Evolutionary conservation across 2,888 invertebrate species (phyloP).

Genomic region (Galerucella pusilla): DNA sequence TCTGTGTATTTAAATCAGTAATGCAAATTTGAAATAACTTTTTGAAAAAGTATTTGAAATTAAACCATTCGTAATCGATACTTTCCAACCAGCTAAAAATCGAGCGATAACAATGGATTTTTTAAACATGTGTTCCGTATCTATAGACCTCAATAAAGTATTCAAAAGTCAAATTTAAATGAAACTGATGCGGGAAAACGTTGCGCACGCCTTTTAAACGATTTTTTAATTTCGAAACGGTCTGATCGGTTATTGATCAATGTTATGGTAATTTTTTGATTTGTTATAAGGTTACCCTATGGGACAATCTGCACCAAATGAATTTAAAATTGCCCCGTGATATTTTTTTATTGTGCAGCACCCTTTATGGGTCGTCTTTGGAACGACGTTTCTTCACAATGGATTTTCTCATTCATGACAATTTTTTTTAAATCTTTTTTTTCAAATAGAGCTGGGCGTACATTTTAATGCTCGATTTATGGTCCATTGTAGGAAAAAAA

Average conservation of each 20-base stretch:
- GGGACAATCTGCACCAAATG: constrained; percentile 62
- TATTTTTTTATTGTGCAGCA: constrained; percentile 49
- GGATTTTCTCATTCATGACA: constrained; percentile 56
- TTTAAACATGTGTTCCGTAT: constrained; percentile 54
- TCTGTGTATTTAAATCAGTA: constrained; percentile 30
- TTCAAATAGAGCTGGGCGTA: constrained; percentile 56
- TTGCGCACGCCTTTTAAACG: constrained; percentile 59
- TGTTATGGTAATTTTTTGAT: constrained; percentile 64
- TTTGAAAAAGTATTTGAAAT: constrained; percentile 29
- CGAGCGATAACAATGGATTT: constrained; percentile 34
- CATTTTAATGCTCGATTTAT: constrained; percentile 63
- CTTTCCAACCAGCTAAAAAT: constrained; percentile 44
- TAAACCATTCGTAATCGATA: constrained; percentile 49
- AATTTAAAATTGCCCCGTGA: constrained; percentile 62
- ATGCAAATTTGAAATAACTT: constrained; percentile 34
- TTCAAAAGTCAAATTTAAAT: constrained; percentile 60
- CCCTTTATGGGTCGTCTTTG: constrained; percentile 53
- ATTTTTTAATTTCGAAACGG: constrained; percentile 58
- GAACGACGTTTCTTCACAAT: constrained; percentile 58
- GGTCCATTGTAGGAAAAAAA: constrained; percentile 50
- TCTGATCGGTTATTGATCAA: constrained; percentile 58
- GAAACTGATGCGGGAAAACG: constrained; percentile 55
- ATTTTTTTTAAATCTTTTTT: constrained; percentile 42
- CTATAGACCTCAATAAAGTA: constrained; percentile 59
- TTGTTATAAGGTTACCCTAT: constrained; percentile 62